Conservation (phyloP, 1,140 invertebrate genomes). For the Zophobas atratus region DNA sequence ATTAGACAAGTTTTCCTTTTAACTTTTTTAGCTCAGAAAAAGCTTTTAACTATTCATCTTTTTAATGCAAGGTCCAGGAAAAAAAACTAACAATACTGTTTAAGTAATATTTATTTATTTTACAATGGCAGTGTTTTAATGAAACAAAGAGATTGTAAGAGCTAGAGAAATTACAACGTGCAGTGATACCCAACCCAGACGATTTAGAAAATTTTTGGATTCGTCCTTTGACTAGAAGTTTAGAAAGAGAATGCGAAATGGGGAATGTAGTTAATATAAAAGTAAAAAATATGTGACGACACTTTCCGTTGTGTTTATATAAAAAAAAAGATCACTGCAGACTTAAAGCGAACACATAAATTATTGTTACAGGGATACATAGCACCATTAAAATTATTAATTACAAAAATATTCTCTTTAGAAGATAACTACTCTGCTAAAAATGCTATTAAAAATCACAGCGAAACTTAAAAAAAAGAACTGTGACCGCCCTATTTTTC, state of each 20-base stretch:
- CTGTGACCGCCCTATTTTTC: conserved; percentile 44
- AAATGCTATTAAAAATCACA: conserved; percentile 47
- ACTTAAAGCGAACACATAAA: conserved; percentile 52
- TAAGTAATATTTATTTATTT: conserved; percentile 57
- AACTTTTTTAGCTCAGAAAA: background rate
- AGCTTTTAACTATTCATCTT: background rate
- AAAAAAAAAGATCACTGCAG: conserved; percentile 48
- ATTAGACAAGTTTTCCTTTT: background rate
- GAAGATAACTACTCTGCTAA: conserved; percentile 48
- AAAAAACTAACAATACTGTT: background rate
- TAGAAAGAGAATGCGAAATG: conserved; percentile 33
- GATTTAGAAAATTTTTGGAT: conserved; percentile 16
- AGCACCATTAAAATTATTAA: conserved; percentile 62
- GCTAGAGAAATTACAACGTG: conserved; percentile 45
- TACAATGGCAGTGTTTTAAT: conserved; percentile 61
- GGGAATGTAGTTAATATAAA: conserved; percentile 51
- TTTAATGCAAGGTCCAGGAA: background rate
- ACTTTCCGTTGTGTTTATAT: conserved; percentile 10
- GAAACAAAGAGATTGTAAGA: conserved; percentile 34
- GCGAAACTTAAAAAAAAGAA: conserved; percentile 35
- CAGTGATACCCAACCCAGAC: conserved; percentile 27
- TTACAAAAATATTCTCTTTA: conserved; percentile 61
- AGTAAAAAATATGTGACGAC: conserved; percentile 23
- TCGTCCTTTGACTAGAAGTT: conserved; percentile 53
- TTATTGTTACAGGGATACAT: conserved; percentile 54